These are phyloP conservation scores for Danio aesculapii DNA, from an alignment of 2,797 vertebrate genomes.

Conservation along the genomic window DNA sequence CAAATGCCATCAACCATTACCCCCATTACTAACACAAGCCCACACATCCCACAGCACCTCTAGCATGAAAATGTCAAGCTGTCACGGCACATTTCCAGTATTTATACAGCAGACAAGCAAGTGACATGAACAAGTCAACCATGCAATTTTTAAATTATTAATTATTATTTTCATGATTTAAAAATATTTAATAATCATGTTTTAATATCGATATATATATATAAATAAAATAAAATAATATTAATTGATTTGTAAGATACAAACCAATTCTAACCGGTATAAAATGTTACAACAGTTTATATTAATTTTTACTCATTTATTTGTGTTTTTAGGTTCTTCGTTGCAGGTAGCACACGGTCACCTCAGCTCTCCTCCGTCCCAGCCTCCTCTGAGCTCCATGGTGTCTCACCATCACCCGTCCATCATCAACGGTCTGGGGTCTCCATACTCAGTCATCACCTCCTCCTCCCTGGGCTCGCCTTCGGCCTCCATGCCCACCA, in stretches of 20 bases:
- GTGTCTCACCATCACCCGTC: conserved; percentile 75
- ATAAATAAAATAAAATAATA: not conserved
- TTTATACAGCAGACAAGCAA: not conserved
- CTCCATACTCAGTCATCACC: conserved; percentile 88
- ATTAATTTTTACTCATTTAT: not conserved
- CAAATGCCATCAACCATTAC: conserved; percentile 45
- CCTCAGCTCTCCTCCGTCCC: conserved; percentile 79
- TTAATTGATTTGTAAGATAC: not conserved
- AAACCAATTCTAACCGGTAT: not conserved
- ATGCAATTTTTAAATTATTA: not conserved
- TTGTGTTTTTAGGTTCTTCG: conserved; percentile 74
- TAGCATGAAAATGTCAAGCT: conserved; percentile 45
- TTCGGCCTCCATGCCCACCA: conserved; percentile 81
- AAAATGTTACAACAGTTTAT: not conserved
- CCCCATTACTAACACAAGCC: conserved; percentile 11
- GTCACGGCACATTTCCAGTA: conserved; percentile 18
- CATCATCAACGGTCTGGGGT: conserved; percentile 87
- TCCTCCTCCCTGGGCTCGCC: conserved; percentile 84
- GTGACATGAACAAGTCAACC: not conserved
- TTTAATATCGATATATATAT: not conserved
- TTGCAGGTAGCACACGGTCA: conserved; percentile 70
- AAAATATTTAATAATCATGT: not conserved
- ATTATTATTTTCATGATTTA: not conserved
- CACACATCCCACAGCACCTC: conserved; percentile 26
- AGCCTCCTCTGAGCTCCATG: conserved; percentile 67